These are phyloP conservation scores for Zosterops borbonicus DNA, from an alignment of 2,113 vertebrate species.

Conservation along the genomic window DNA sequence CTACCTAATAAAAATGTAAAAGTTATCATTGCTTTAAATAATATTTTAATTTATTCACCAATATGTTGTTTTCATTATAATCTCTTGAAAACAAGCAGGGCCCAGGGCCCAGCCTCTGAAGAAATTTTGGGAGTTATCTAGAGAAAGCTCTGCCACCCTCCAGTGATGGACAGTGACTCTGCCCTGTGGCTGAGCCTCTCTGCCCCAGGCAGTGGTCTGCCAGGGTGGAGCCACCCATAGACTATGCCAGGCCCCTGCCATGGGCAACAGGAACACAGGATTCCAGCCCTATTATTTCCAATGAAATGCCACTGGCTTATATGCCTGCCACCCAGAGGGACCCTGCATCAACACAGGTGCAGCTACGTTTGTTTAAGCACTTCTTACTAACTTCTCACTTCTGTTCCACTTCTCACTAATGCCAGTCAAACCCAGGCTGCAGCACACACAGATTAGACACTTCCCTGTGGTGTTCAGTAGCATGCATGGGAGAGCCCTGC, in stretches of 20 bases:
- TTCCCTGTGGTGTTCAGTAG: background rate
- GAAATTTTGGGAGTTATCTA: background rate
- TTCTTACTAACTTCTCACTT: too few relatives aligned
- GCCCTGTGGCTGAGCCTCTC: background rate
- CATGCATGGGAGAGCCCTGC: background rate
- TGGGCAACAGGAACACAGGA: background rate
- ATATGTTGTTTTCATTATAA: background rate
- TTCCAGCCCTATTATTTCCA: background rate
- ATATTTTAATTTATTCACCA: background rate
- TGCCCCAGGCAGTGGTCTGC: background rate
- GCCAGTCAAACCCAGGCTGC: background rate
- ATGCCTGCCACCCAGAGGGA: background rate
- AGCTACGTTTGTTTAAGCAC: background rate
- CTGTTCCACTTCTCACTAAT: background rate
- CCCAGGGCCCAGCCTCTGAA: background rate
- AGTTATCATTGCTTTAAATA: background rate
- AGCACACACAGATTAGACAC: background rate
- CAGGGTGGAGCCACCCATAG: background rate
- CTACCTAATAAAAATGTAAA: slow-evolving; percentile 1
- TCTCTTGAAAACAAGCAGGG: slow-evolving; percentile 20
- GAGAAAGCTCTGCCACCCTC: background rate
- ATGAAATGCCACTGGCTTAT: background rate
- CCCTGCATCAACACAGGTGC: background rate
- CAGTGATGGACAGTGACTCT: background rate
- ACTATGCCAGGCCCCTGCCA: background rate